Base-by-base conservation (phyloP, 2,113 vertebrate species). In the Rhagologus leucostigma region DNA sequence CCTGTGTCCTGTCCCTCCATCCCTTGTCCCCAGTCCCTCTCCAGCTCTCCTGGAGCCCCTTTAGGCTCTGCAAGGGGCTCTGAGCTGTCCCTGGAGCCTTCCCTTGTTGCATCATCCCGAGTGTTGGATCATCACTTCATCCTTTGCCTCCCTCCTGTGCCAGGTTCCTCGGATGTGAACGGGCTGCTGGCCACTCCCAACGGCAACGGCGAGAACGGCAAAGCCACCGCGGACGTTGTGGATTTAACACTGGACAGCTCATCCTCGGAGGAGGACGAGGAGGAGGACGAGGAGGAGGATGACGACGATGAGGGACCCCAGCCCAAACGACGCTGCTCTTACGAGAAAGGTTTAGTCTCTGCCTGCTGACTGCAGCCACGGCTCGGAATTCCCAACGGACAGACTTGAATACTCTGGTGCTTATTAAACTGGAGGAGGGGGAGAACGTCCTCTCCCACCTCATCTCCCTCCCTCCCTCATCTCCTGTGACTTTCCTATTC, bases 201-300 rank as follows among this genome's bases (percentile, higher is more conserved):
- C 84, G 90, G 98, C 68, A 98, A 98, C 14, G 97, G 98, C 16
- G 99, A 99, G 98, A 98, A 99, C 0, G 99, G 98, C 70, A 99
- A 99, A 87, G 98, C 98, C 4, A 89, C 98, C 0, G 98, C 99
- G 0, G 99, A 98, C 0, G 99, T 99, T 37, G 99, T 99, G 95
- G 99, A 99, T 98, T 98, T 99, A 96, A 99, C 99, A 96, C 98
- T 99, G 98, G 99, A 99, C 98, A 99, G 99, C 97, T 99, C 99
- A 2, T 99, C 99, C 1, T 99, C 99, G 6, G 98, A 97, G 8
- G 98, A 99, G 20, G 99, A 98, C 6, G 99, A 99, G n/a, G 99
- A 99, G 4, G 99, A 99, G 17, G 99, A 98, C 0, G 98, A 99
- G 80, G 99, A 99, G 0, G 99, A 99, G 23, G 99, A 99, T 2